Conservation (phyloP, 2,888 invertebrate genomes). For the Synergus gifuensis region DNA sequence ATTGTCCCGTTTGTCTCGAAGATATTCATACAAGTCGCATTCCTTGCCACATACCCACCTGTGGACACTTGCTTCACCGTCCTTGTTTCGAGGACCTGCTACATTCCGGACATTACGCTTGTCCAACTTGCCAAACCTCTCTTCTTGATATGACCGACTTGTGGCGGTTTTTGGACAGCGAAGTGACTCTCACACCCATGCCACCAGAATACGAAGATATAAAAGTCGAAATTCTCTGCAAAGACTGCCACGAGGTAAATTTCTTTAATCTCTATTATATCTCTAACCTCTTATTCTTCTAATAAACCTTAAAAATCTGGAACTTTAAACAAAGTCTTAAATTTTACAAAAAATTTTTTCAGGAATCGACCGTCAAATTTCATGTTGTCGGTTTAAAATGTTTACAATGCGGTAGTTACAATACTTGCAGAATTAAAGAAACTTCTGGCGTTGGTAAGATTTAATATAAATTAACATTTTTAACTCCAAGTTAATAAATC, state of each 20-base stretch:
- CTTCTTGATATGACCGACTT: conserved; percentile 92
- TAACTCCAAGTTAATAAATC: background rate
- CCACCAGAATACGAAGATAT: conserved; percentile 90
- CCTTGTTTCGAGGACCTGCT: conserved; percentile 90
- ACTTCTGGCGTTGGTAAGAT: conserved; percentile 77
- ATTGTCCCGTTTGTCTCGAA: conserved; percentile 94
- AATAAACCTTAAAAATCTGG: background rate
- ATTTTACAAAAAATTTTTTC: conserved; percentile 66
- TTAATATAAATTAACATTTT: background rate
- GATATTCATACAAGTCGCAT: conserved; percentile 95
- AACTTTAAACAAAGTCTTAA: background rate
- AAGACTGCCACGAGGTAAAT: conserved; percentile 92
- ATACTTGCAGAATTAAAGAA: conserved; percentile 89
- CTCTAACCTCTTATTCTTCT: background rate
- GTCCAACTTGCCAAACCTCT: conserved; percentile 93
- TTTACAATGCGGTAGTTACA: conserved; percentile 92
- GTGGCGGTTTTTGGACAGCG: conserved; percentile 90
- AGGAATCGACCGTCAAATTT: conserved; percentile 90
- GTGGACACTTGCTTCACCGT: conserved; percentile 92
- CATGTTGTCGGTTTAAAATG: conserved; percentile 94
- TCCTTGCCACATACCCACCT: conserved; percentile 93
- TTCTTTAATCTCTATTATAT: conserved; percentile 19
- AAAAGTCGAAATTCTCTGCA: conserved; percentile 90
- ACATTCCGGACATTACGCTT: conserved; percentile 89
- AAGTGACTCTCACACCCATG: conserved; percentile 90